phyloP scores from a whole-genome alignment of 2,797 vertebrate genomes.

The Neomorphus geoffroyi region DNA sequence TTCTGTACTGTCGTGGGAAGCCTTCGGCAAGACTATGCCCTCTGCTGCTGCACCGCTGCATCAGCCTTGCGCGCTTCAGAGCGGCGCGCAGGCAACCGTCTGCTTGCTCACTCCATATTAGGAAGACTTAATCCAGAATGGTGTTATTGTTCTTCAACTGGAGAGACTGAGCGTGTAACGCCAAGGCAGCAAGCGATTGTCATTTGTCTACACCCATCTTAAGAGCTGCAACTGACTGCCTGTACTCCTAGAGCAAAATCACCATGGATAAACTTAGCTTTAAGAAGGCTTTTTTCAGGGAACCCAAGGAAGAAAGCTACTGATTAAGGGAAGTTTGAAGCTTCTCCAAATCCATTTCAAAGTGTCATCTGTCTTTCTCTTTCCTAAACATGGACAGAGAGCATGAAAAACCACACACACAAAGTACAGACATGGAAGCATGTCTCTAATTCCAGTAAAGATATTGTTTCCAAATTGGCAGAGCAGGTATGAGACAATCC shows the following conservation, averaged over 20 bases:
- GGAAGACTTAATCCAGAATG: conserved; percentile 39
- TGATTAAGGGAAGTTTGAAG: conserved; percentile 24
- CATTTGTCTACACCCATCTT: neutral
- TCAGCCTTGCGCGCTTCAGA: neutral
- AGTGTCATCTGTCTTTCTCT: neutral
- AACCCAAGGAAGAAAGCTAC: neutral
- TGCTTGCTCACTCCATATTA: conserved; percentile 38
- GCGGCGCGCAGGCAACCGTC: neutral
- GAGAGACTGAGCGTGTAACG: neutral
- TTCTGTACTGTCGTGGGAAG: accelerated
- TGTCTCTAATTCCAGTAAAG: neutral
- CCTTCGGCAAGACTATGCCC: conserved; percentile 32
- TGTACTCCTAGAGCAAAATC: neutral
- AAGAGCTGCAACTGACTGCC: neutral
- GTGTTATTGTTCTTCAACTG: conserved; percentile 36
- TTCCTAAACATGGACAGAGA: neutral
- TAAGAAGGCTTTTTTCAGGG: neutral
- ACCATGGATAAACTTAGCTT: conserved; percentile 3
- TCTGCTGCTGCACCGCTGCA: conserved; percentile 21
- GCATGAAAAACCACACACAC: neutral
- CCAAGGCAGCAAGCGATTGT: neutral
- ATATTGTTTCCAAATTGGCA: neutral
- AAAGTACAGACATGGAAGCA: neutral
- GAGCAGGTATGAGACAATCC: neutral
- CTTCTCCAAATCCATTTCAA: conserved; percentile 29